Base-by-base conservation (phyloP, 1,140 invertebrate genomes). In the Phortica variegata region DNA sequence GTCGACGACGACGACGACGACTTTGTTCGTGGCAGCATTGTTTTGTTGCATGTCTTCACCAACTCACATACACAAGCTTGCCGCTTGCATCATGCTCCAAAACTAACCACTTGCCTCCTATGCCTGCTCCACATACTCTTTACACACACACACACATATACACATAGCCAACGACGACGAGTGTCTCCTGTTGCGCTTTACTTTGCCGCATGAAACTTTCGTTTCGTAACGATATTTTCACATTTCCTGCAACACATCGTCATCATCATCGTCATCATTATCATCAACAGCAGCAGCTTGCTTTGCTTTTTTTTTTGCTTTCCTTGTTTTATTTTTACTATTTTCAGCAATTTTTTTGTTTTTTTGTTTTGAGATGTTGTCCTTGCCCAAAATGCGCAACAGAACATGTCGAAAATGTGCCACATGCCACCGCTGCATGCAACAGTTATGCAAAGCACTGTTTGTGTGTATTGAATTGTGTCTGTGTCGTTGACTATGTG, bases 351-450 rank as follows among this genome's bases (percentile, higher is more conserved):
- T n/a, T n/a, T n/a, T n/a, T n/a, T n/a, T n/a, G n/a, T n/a, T n/a
- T n/a, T n/a, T n/a, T n/a, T n/a, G n/a, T n/a, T n/a, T n/a, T n/a
- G n/a, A n/a, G n/a, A n/a, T 33, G 42, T 26, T 40, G 34, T 39
- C 31, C 31, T 36, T 51, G 49, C 36, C 63, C 63, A 50, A 68
- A 66, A 68, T 68, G 63, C 57, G 61, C 54, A 26, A 66, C 63
- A 68, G 68, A 68, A 68, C 63, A 68, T 62, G 63, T 68, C 63
- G 63, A 68, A 68, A 68, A 68, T 68, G 63, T 68, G 63, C 63
- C 63, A 68, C 65, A 68, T 66, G 62, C 65, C 63, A 66, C 39
- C 39, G 47, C 38, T 60, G 63, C 63, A 68, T 68, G 63, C 63
- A 66, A 68, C 63, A 68, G 63, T 68, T 68, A 60, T 53, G 56